Percentiles rank a stretch among this genome's conserved stretches.
phyloP scores from a whole-genome alignment of 2,113 vertebrate genomes.

The Pomatostomus ruficeps region DNA sequence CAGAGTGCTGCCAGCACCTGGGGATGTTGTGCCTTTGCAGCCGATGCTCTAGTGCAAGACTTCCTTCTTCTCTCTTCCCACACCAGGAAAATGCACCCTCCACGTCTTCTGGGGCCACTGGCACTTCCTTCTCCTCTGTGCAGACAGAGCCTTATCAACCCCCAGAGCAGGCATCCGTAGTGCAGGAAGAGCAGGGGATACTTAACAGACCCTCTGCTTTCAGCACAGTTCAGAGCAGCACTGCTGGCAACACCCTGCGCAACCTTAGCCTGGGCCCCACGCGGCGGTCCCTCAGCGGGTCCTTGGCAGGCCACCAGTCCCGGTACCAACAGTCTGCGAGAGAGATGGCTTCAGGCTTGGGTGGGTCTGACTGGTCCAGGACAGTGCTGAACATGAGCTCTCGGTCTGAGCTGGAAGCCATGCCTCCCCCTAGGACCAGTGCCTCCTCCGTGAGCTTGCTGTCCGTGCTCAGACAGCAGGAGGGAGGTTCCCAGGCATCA shows the following conservation, averaged over 20 bases:
- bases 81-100: constrained; percentile 76
- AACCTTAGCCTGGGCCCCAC: constrained; percentile 82
- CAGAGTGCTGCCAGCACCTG: constrained; percentile 93
- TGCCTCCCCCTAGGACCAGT: constrained; percentile 94
- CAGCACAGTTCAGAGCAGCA: constrained; percentile 92
- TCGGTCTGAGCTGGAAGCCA: constrained; percentile 71
- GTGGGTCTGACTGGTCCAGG: constrained; percentile 86
- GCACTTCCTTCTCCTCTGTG: constrained; percentile 89
- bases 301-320: constrained; percentile 73
- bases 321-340: constrained; percentile 73
- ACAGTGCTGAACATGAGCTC: constrained; percentile 85
- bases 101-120: constrained; percentile 76
- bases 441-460: constrained; percentile 92
- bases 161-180: constrained; percentile 79
- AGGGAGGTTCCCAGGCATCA: constrained; percentile 86
- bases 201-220: constrained; percentile 91
- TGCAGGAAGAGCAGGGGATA: constrained; percentile 80
- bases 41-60: constrained; percentile 86
- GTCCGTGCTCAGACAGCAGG: constrained; percentile 90
- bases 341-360: constrained; percentile 76
- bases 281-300: constrained; percentile 76
- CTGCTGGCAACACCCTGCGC: constrained; percentile 83
- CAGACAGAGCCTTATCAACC: constrained; percentile 86
- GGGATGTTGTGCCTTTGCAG: constrained; percentile 93
- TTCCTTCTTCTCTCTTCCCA: constrained; percentile 78